Evolutionary conservation across 2,888 invertebrate genomes (phyloP), one percentile per base, ranked within the genome.

Genomic region (Acanthococcus lagerstroemiae): DNA sequence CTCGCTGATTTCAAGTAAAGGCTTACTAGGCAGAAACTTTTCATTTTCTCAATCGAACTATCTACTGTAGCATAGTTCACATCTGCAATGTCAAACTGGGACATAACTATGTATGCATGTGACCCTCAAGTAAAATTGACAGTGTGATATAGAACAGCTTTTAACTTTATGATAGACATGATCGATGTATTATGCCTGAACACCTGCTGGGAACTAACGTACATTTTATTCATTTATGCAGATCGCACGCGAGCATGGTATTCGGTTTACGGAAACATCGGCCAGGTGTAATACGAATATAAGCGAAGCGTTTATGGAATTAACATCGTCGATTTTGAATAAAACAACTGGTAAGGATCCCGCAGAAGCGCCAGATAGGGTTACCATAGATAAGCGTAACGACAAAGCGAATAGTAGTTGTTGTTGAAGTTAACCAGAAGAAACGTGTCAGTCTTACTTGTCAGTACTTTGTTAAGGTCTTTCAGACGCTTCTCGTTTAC

Each of bases 251-350:
- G 95, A 96, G 80, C 95, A 96, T 80, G 83, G 90, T 73, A 94
- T 96, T 77, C 84, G 92, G 71, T 96, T 96, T 81, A 90, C 95
- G 88, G 96, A 96, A 82, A 96, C 96, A 67, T 95, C 95, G 70
- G 96, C 96, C 69, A 96, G 96, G 81, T 88, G 92, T 67, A 93
- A 95, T 79, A 90, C 94, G 74, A 96, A 96, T 80, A 95, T 96
- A 75, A 95, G 95, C 76, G 85, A 87, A 75, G 95, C 95, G 68
- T 96, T 96, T 81, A 88, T 88, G 74, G 91, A 95, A 80, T 80
- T 95, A 76, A 91, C 95, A 63, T 90, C 93, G 81, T 91, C 94
- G 74, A 93, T 96, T 78, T 81, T 95, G 74, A 91, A 93, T 79
- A 95, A 95, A 81, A 87, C 89, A 69, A 84, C 90, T 67, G 86